phyloP scores from a whole-genome alignment of 2,888 invertebrate genomes.

The Operophtera brumata region DNA sequence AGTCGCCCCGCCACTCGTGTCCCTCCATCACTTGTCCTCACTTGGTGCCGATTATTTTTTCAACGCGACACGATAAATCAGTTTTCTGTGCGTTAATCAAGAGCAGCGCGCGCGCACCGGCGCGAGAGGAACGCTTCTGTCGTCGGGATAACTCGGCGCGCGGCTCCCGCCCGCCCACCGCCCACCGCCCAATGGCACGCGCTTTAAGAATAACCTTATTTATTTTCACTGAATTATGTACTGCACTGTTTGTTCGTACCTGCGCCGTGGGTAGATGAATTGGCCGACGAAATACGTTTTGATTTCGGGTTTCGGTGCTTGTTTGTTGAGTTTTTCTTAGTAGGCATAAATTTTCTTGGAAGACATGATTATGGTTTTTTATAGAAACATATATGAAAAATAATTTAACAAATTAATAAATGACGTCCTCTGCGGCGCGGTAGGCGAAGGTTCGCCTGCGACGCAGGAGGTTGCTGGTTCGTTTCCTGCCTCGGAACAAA shows the following conservation, averaged over 20 bases:
- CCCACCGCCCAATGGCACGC: slow-evolving; percentile 48
- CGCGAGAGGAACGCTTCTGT: slow-evolving; percentile 85
- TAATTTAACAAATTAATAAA: not conserved
- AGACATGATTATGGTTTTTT: not conserved
- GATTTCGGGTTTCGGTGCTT: slow-evolving; percentile 41
- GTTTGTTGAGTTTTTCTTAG: slow-evolving; percentile 25
- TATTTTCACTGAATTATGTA: slow-evolving; percentile 61
- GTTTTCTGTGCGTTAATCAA: slow-evolving; percentile 73
- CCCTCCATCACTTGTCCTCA: slow-evolving; percentile 77
- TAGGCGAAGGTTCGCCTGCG: no score
- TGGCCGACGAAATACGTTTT: slow-evolving; percentile 45
- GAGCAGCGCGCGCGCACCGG: slow-evolving; percentile 66
- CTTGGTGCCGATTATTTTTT: slow-evolving; percentile 71
- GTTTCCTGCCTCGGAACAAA: no score
- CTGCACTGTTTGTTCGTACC: slow-evolving; percentile 52
- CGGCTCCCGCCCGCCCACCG: slow-evolving; percentile 60
- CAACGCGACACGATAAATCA: slow-evolving; percentile 79
- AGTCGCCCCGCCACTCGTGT: slow-evolving; percentile 75
- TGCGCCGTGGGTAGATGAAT: slow-evolving; percentile 41
- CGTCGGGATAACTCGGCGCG: slow-evolving; percentile 85
- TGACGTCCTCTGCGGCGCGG: no score
- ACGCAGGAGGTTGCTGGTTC: no score
- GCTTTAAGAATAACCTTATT: slow-evolving; percentile 50
- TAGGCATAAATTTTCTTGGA: slow-evolving; percentile 9
- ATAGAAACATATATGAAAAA: slow-evolving; percentile 1